A percentile compares a stretch with the other conserved stretches of the same genome.
Conservation (phyloP, 2,888 invertebrate species). For the Eupithecia vulgata region DNA sequence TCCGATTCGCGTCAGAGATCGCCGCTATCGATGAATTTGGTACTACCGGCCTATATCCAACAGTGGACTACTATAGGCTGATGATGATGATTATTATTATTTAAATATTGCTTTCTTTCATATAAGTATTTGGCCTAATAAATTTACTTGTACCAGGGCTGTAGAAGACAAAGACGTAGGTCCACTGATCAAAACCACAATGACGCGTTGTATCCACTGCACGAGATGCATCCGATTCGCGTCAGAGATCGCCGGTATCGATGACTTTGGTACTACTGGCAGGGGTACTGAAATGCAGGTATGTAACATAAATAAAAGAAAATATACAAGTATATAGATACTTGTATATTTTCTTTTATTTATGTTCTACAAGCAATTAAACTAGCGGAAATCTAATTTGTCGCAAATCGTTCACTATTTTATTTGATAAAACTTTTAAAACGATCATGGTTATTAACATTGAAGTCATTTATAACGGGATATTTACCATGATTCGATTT, state of each 20-base stretch:
- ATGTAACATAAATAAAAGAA: background rate
- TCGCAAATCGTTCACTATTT: too few species aligned
- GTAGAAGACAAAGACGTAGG: constrained; percentile 99
- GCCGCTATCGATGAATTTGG: constrained; percentile 99
- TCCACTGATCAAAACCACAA: constrained; percentile 98
- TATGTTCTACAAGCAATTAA: too few species aligned
- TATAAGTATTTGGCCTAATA: background rate
- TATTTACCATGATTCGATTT: too few species aligned
- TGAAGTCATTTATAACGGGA: too few species aligned
- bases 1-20: constrained; percentile 99
- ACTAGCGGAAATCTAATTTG: too few species aligned
- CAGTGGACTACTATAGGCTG: too few species aligned
- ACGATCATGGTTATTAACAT: too few species aligned
- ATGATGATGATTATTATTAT: too few species aligned
- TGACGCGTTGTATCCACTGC: constrained; percentile 99
- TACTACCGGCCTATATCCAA: constrained; percentile 95
- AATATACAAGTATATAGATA: too few species aligned
- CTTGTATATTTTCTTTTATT: too few species aligned
- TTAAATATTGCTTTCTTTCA: too few species aligned
- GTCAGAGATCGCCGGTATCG: constrained; percentile 99
- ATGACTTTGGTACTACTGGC: constrained; percentile 97
- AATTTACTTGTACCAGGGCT: constrained; percentile 84
- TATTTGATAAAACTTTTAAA: too few species aligned
- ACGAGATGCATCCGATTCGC: constrained; percentile 99
- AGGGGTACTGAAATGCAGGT: constrained; percentile 98